Base-by-base conservation (phyloP, 2,113 vertebrate genomes). In the Forbesichthys agassizii region DNA sequence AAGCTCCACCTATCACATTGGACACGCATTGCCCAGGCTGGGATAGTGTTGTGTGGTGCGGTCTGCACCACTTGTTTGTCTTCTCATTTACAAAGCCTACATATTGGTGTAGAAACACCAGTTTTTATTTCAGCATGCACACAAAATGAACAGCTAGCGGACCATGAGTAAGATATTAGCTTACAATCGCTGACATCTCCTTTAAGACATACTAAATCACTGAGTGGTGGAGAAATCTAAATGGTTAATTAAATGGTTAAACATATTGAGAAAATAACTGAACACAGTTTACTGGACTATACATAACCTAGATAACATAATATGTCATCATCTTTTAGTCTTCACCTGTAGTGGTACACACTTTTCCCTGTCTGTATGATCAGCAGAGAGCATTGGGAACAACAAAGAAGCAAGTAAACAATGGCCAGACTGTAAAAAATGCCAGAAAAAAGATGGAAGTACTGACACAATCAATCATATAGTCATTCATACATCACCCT, bases 401-500 rank as follows among this genome's bases (percentile, higher is more conserved):
- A 33, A 52, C 20, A 60, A 74, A 67, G 56, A 12, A 42, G 47
- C 42, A 3, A 55, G 62, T 66, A 67, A 66, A 76, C 16, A 16
- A 20, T 60, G 8, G 33, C 58, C 56, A 73, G 48, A 58, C 64
- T 65, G 33, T 61, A 68, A 70, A 77, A 8, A 72, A 54, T 51
- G 75, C 64, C 69, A 51, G 62, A 81, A 55, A 53, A 79, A 71
- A 74, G 64, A 68, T 16, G 73, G 54, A 69, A 79, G 63, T 11
- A 48, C 53, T 72, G 33, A 65, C 48, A 13, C n/a, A 62, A 33
- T 69, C 16, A 64, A 52, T 13, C 27, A 27, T 27, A 27, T 58
- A 68, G 63, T 75, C 51, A 2, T 11, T 72, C 72, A 71, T 76
- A 64, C 57, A 69, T 80, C 77, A 79, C 20, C 61, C 48, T 46